Percentiles rank a stretch among this genome's conserved stretches.
phyloP scores from a whole-genome alignment of 2,888 invertebrate species.

The Acanthosepion esculentum region DNA sequence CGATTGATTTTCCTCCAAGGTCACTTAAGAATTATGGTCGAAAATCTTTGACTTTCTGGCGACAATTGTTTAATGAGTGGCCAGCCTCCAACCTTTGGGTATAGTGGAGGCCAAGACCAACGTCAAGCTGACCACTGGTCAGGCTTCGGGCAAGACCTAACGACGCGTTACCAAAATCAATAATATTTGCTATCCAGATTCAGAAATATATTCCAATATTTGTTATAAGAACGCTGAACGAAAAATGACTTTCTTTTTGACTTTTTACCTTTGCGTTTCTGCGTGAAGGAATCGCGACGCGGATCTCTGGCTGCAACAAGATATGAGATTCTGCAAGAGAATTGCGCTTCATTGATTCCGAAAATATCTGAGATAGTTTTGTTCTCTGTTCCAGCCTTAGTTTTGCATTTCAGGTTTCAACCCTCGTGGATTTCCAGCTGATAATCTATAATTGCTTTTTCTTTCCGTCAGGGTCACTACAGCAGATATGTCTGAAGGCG shows the following conservation, averaged over 20 bases:
- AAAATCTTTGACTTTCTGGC: background rate
- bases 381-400: background rate
- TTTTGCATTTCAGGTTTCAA: background rate
- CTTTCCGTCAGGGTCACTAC: too few relatives aligned
- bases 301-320: background rate
- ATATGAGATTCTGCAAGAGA: background rate
- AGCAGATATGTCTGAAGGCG: too few relatives aligned
- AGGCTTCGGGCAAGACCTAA: background rate
- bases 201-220: constrained; percentile 14
- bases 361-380: background rate
- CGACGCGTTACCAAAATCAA: background rate
- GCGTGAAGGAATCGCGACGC: background rate
- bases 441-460: too few relatives aligned
- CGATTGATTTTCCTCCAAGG: background rate
- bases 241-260: background rate
- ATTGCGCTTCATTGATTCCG: background rate
- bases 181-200: background rate
- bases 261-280: background rate
- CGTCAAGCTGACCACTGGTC: constrained; percentile 3
- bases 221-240: background rate
- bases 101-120: background rate
- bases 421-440: background rate
- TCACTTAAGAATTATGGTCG: background rate
- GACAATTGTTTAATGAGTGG: constrained; percentile 33
- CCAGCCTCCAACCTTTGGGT: background rate